Evolutionary conservation across 1,140 invertebrate species (phyloP), one percentile per base, ranked within the genome.

Genomic region (Drosophila parabipectinata): DNA sequence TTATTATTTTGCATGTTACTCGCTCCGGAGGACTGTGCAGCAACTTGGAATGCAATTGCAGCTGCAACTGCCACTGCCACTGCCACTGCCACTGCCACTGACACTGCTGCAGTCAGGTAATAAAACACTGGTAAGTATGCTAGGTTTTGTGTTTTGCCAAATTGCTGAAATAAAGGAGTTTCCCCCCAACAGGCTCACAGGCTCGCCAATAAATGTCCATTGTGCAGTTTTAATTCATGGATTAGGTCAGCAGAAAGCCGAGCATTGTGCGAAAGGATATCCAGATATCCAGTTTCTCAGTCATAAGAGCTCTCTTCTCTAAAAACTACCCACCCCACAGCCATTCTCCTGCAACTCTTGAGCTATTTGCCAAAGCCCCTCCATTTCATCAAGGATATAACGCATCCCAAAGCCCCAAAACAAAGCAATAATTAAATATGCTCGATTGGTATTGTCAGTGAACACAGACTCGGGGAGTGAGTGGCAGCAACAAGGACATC

Each of bases 1-100:
- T 83, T 82, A 66, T 78, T 75, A 83, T 74, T 75, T 78, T 58
- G 74, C 79, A 60, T 73, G 73, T 68, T 81, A 45, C 54, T 68
- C 41, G 53, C 14, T 54, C 14, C 7, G n/a, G 21, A 34, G 41
- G 41, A 7, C 10, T 41, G 39, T 14, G 39, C 32, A 32, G 15
- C 15, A 47, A 24, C 5, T 21, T 3, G 18, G 9, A 14, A 21
- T 18, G 15, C 44, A 55, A 55, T n/a, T 67, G 50, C 62, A 54
- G 21, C 34, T 14, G 34, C 21, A 44, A 21, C 21, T 53, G 50
- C 39, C 48, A 26, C 8, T 15, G 9, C n/a, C 21, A 60, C 39
- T 26, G n/a, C n/a, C n/a, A n/a, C n/a, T n/a, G n/a, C n/a, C n/a
- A 15, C 15, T 15, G 21, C 21, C 21, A 21, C 21, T 21, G 21